A percentile compares a stretch with the other conserved stretches of the same genome.
phyloP scores from a whole-genome alignment of 2,888 invertebrate species.

The Melipona beecheii region DNA sequence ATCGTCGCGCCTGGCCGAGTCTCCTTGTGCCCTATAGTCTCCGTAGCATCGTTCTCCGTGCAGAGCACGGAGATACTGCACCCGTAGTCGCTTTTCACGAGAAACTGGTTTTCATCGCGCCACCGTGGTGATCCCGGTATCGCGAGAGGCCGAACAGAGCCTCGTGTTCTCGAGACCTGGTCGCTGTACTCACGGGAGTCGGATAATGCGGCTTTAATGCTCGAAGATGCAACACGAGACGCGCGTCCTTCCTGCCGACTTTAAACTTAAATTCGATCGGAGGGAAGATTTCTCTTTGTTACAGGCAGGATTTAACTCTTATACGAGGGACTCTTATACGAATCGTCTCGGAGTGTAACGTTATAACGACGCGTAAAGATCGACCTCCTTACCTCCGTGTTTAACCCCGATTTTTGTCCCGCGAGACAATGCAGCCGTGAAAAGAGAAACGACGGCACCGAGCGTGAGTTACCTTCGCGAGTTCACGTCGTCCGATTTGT shows the following conservation, averaged over 20 bases:
- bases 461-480: conserved; percentile 57
- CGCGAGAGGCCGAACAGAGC: conserved; percentile 52
- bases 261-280: conserved; percentile 51
- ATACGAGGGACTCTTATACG: neutral
- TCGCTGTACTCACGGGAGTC: conserved; percentile 62
- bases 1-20: conserved; percentile 61
- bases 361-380: neutral
- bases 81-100: conserved; percentile 62
- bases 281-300: neutral
- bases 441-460: conserved; percentile 37
- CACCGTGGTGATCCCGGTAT: conserved; percentile 46
- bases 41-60: conserved; percentile 14
- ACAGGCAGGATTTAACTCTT: neutral
- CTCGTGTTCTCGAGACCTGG: conserved; percentile 46
- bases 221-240: conserved; percentile 59
- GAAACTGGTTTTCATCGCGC: conserved; percentile 68
- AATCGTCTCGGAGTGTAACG: neutral
- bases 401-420: conserved; percentile 1
- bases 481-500: conserved; percentile 61
- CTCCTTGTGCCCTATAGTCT: conserved; percentile 49
- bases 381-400: neutral
- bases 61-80: conserved; percentile 11
- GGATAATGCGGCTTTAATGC: conserved; percentile 65
- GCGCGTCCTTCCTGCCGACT: conserved; percentile 48
- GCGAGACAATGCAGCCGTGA: neutral